These are phyloP conservation scores for Orthosia gracilis DNA, from an alignment of 2,888 invertebrate genomes.

Conservation along the genomic window DNA sequence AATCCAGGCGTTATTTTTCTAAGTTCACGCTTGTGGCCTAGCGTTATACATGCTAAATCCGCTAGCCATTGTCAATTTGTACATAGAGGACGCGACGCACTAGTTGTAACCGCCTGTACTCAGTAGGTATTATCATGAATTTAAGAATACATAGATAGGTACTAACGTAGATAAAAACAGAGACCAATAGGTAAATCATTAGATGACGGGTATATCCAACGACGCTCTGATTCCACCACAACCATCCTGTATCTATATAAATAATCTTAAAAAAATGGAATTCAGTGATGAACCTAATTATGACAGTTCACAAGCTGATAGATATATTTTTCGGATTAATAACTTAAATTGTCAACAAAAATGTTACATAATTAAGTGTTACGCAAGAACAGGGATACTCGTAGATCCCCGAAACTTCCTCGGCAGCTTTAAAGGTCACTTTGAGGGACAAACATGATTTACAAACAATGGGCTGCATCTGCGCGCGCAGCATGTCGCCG, in stretches of 20 bases:
- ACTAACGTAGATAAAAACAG: no score
- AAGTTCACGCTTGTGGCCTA: neutral
- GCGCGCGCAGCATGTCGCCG: constrained; percentile 70
- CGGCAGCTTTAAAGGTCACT: constrained; percentile 73
- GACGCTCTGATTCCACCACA: neutral
- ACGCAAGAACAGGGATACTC: constrained; percentile 30
- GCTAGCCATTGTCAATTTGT: neutral
- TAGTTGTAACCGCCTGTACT: neutral
- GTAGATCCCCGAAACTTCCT: constrained; percentile 35
- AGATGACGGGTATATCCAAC: neutral
- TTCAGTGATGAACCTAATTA: neutral
- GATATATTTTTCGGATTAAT: neutral
- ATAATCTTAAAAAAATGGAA: neutral
- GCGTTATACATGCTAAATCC: no score
- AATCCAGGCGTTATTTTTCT: neutral
- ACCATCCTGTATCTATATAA: neutral
- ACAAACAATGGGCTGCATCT: constrained; percentile 84
- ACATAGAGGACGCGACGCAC: neutral
- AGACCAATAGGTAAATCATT: neutral
- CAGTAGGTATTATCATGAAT: neutral
- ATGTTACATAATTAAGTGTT: constrained; percentile 23
- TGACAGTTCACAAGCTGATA: neutral
- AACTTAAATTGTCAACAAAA: neutral
- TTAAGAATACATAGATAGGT: neutral
- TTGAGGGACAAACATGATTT: constrained; percentile 75